Evolutionary conservation across 2,888 invertebrate species (phyloP).

Genomic region (Mimas tiliae): DNA sequence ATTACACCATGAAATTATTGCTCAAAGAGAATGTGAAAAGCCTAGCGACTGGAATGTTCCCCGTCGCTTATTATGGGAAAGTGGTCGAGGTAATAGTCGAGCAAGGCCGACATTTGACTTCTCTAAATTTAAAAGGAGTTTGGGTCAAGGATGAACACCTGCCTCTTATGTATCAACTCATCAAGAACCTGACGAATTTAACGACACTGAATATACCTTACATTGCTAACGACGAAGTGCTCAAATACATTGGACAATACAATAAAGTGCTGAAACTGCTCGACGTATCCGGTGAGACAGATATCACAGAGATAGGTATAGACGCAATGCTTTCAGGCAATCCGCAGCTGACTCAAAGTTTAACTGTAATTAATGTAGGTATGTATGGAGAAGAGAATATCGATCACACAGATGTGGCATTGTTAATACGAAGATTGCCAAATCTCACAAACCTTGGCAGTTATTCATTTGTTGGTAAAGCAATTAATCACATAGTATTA

Average conservation of each 20-base stretch:
- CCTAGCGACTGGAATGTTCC: conserved; percentile 88
- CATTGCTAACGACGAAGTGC: conserved; percentile 88
- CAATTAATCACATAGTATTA: conserved; percentile 77
- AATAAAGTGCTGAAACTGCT: conserved; percentile 85
- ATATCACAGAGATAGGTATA: conserved; percentile 87
- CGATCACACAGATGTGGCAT: conserved; percentile 87
- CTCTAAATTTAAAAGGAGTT: conserved; percentile 88
- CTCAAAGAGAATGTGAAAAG: conserved; percentile 87
- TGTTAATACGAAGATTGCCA: conserved; percentile 86
- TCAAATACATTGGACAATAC: conserved; percentile 84
- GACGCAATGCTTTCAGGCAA: conserved; percentile 82
- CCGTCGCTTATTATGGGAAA: conserved; percentile 88
- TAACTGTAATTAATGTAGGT: conserved; percentile 88
- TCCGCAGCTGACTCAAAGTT: conserved; percentile 78
- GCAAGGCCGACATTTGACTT: conserved; percentile 86
- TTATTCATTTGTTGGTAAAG: conserved; percentile 88
- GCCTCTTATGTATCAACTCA: conserved; percentile 84
- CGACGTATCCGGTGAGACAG: conserved; percentile 89
- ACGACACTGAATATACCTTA: conserved; percentile 88
- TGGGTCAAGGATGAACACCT: conserved; percentile 90
- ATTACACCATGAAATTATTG: conserved; percentile 86
- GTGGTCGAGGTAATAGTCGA: conserved; percentile 87
- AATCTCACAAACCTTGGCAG: conserved; percentile 87
- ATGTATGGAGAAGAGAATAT: conserved; percentile 89
- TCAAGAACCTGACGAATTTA: conserved; percentile 85